A percentile compares a stretch with the other conserved stretches of the same genome.
Evolutionary conservation across 30 jellyfish, hydroid and myxozoan species (phyloP).

Genomic region (Nemopilema nomurai): DNA sequence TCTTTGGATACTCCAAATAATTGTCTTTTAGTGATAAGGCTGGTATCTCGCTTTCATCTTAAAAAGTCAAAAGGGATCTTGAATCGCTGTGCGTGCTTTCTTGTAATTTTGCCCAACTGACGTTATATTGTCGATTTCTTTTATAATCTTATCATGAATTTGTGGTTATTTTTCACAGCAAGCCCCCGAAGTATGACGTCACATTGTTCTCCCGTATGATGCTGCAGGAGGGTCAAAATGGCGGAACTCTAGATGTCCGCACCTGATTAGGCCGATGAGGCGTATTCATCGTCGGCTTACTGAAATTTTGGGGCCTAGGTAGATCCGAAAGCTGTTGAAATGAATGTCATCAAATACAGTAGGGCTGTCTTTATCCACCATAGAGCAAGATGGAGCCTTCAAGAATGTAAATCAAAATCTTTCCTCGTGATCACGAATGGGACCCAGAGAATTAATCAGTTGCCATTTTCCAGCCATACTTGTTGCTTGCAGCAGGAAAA

Average conservation of each 20-base stretch:
- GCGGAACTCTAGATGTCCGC: not conserved
- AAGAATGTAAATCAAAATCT: not conserved
- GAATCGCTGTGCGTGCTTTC: too few species aligned
- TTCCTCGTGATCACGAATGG: not conserved
- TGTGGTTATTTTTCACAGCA: not conserved
- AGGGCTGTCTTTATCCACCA: not conserved
- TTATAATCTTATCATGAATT: too few species aligned
- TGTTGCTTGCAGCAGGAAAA: not conserved
- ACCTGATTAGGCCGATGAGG: not conserved
- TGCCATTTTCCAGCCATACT: not conserved
- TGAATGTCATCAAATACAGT: not conserved
- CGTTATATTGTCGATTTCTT: too few species aligned
- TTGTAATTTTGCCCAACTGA: too few species aligned
- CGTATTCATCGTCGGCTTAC: not conserved
- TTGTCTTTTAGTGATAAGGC: too few species aligned
- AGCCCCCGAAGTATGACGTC: not conserved
- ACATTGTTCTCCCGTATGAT: not conserved
- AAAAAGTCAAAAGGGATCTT: too few species aligned
- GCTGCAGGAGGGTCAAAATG: not conserved
- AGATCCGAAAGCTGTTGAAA: not conserved
- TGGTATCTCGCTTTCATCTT: too few species aligned
- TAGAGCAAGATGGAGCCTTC: not conserved
- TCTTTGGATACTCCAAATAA: too few species aligned
- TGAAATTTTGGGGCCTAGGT: not conserved
- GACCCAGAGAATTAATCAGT: not conserved